Base-by-base conservation (phyloP, 2,888 invertebrate genomes). In the Tuberolachnus salignus region DNA sequence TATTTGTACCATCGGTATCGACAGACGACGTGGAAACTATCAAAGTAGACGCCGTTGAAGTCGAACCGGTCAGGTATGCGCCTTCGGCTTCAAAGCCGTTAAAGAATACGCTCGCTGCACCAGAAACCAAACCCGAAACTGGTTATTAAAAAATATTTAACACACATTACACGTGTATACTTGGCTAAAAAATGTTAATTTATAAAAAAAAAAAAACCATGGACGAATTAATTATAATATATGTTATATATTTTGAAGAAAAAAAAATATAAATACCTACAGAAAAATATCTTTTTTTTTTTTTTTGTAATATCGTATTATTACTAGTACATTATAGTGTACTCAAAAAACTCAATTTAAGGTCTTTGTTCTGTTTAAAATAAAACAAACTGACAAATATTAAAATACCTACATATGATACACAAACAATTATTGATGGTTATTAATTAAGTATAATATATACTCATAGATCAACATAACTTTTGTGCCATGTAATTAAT, bases 1-100 rank as follows among this genome's bases (percentile, higher is more conserved):
- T 83, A 75, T 73, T 82, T 69, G 80, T 82, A 69, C 80, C 82
- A 80, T 71, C 80, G 78, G 82, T 82, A 66, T 82, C 82, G 26
- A 82, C 80, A 71, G 82, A 81, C 55, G 82, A 81, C 80, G 81
- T 80, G 55, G 82, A 82, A 51, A 81, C 82, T 63, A 81, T 81
- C 51, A 82, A 81, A 44, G 81, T 82, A 67, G 81, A 81, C 64
- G 80, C 80, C 61, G 82, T 81, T 66, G 82, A 69, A 61, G 69
- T 61, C 21, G 78, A 75, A 75, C 75, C 69, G 16, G 78, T 61
- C 69, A 59, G 42, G 81, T 81, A 55, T 80, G 81, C 81, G 82
- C 83, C 80, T 81, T 74, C 72, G 80, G 80, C 23, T 55, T 57
- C 55, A 21, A 80, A 46, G 61, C 82, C 19, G 21, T 70, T 63